Evolutionary conservation across 1,140 invertebrate species (phyloP).

Genomic region (Mycetomoellerius zeteki): DNA sequence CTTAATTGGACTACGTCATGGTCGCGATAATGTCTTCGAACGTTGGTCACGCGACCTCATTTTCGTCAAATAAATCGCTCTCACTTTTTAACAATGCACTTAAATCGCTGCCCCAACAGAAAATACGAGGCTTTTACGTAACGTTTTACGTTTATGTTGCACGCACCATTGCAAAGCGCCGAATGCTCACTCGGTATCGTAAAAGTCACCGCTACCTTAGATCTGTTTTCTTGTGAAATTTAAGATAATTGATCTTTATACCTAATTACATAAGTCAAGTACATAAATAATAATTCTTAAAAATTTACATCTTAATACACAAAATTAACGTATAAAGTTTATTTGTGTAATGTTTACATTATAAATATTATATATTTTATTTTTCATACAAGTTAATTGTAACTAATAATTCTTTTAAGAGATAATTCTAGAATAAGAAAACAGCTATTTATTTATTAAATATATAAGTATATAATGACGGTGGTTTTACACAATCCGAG

Average conservation of each 20-base stretch:
- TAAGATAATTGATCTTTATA: background rate
- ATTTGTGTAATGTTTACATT: background rate
- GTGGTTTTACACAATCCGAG: background rate
- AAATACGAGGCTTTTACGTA: conserved; percentile 52
- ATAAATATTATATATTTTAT: conserved; percentile 2
- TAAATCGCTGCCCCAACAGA: conserved; percentile 42
- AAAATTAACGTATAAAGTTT: background rate
- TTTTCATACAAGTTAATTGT: background rate
- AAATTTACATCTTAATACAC: background rate
- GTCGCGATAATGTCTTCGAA: conserved; percentile 58
- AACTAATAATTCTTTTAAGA: background rate
- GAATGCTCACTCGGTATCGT: conserved; percentile 17
- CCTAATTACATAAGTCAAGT: background rate
- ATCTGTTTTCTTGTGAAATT: background rate
- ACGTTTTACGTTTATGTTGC: conserved; percentile 53
- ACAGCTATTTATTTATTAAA: background rate
- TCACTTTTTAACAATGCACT: conserved; percentile 56
- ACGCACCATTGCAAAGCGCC: conserved; percentile 38
- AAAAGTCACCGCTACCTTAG: conserved; percentile 12
- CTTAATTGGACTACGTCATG: conserved; percentile 64
- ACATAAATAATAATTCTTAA: conserved; percentile 19
- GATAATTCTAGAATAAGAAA: background rate
- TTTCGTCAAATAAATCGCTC: conserved; percentile 62
- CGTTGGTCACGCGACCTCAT: conserved; percentile 57
- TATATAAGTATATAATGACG: background rate